Percentiles rank a stretch among this genome's conserved stretches.
phyloP scores from a whole-genome alignment of 2,113 vertebrate species.

The Apteryx mantelli region DNA sequence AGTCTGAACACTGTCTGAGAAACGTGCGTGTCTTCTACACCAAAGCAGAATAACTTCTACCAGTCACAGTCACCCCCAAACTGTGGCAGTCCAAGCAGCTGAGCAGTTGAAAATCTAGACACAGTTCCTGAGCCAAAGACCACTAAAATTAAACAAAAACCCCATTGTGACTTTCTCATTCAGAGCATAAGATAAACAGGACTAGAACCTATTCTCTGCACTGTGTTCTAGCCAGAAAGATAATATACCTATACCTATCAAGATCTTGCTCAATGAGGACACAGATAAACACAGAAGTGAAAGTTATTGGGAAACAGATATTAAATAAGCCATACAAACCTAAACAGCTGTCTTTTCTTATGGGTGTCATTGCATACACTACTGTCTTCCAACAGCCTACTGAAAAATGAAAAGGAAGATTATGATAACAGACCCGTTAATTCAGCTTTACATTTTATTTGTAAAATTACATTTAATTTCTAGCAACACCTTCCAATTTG shows the following conservation, averaged over 20 bases:
- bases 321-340: conserved; percentile 82
- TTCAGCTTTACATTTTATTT: neutral
- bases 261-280: neutral
- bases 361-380: conserved; percentile 89
- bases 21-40: neutral
- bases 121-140: neutral
- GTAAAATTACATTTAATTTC: neutral
- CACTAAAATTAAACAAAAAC: neutral
- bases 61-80: neutral
- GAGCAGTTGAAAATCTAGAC: neutral
- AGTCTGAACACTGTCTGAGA: neutral
- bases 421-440: conserved; percentile 23
- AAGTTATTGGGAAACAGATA: conserved; percentile 23
- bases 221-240: neutral
- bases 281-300: neutral
- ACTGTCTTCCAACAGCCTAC: conserved; percentile 89
- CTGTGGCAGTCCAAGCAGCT: neutral
- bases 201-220: neutral
- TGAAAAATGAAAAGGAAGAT: conserved; percentile 75
- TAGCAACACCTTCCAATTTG: neutral
- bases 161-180: neutral
- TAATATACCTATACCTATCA: neutral
- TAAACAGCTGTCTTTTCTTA: conserved; percentile 94
- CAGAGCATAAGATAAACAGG: neutral
- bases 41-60: neutral